A percentile compares a stretch with the other conserved stretches of the same genome.
These are phyloP conservation scores for Crioceris asparagi DNA, from an alignment of 2,888 invertebrate genomes.

Conservation along the genomic window DNA sequence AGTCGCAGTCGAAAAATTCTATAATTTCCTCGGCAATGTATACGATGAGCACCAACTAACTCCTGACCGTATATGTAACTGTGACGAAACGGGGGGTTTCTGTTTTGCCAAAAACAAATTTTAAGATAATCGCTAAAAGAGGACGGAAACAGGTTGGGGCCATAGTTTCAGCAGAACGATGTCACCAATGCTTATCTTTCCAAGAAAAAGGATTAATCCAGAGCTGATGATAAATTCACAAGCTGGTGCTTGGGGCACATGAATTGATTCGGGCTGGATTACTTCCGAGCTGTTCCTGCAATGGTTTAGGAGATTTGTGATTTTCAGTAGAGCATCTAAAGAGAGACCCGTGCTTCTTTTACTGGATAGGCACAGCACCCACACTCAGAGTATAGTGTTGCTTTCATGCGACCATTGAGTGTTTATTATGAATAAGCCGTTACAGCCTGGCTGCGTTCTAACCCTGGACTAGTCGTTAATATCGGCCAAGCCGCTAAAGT, in stretches of 20 bases:
- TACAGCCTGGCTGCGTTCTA: background rate
- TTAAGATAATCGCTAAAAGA: slow-evolving; percentile 8
- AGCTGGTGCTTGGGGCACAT: slow-evolving; percentile 15
- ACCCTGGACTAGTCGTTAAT: no score
- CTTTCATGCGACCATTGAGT: background rate
- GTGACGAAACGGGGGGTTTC: slow-evolving; percentile 1
- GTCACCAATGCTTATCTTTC: slow-evolving; percentile 11
- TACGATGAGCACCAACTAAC: background rate
- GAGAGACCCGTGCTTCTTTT: slow-evolving; percentile 5
- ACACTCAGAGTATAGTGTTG: slow-evolving; percentile 18
- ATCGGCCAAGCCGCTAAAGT: background rate
- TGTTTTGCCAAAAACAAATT: background rate
- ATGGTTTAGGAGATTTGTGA: slow-evolving; percentile 9
- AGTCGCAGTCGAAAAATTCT: background rate
- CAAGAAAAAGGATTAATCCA: slow-evolving; percentile 12
- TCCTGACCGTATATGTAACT: background rate
- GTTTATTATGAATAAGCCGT: background rate
- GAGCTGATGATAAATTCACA: slow-evolving; percentile 18
- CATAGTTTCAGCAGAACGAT: slow-evolving; percentile 15
- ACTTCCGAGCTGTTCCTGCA: background rate
- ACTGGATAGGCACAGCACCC: slow-evolving; percentile 7
- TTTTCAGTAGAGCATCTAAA: background rate
- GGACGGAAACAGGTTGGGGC: slow-evolving; percentile 19
- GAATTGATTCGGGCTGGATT: slow-evolving; percentile 9
- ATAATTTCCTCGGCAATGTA: background rate